These are phyloP conservation scores for Ginglymostoma cirratum DNA, from an alignment of 2,113 vertebrate genomes.

Conservation along the genomic window DNA sequence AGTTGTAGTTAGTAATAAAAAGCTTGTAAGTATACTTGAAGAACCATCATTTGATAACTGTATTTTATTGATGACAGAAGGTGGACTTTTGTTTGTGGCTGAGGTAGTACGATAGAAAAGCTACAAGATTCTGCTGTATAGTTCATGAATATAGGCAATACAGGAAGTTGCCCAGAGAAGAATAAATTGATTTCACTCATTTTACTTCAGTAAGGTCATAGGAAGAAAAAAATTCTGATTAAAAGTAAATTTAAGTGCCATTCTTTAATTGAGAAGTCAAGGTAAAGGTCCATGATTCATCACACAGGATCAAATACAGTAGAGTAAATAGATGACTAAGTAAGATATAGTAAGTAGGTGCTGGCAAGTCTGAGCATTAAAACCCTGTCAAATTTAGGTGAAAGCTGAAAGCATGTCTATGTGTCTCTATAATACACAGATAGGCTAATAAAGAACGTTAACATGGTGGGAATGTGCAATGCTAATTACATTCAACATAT, in stretches of 20 bases:
- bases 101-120: not conserved
- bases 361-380: not conserved
- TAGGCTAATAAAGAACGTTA: not conserved
- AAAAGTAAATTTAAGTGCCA: not conserved
- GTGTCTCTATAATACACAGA: not conserved
- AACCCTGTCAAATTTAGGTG: not conserved
- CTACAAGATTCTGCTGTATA: not conserved
- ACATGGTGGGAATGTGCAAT: not conserved
- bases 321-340: not conserved
- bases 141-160: not conserved
- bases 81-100: not conserved
- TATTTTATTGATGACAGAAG: not conserved
- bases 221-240: not conserved
- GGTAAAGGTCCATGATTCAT: not conserved
- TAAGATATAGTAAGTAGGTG: not conserved
- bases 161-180: not conserved
- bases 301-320: no score
- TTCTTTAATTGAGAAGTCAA: slow-evolving; percentile 2
- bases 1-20: not conserved
- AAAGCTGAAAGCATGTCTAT: not conserved
- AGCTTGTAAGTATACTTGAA: not conserved
- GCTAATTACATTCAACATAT: not conserved
- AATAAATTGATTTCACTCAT: not conserved
- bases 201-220: not conserved
- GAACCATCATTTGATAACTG: not conserved